Conservation (phyloP, 2,888 invertebrate species). For the Mamestra brassicae region DNA sequence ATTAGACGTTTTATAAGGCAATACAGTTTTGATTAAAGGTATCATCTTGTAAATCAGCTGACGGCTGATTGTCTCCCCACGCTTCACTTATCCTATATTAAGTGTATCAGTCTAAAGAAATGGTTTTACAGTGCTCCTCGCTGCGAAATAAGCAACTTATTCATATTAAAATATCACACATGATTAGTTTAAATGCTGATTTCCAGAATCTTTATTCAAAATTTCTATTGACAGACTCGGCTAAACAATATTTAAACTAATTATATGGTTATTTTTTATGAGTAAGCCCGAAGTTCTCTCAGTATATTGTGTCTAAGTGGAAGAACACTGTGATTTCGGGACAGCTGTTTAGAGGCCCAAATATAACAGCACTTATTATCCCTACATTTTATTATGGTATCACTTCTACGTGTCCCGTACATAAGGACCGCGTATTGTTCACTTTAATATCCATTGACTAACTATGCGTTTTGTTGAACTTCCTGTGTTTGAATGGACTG, state of each 20-base stretch:
- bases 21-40: background rate
- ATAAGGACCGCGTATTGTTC: background rate
- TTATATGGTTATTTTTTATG: too few species aligned
- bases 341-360: background rate
- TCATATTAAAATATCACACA: too few species aligned
- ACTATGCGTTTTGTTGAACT: conserved; percentile 3
- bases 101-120: background rate
- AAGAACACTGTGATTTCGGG: background rate
- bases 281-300: background rate
- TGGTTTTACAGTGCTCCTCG: background rate
- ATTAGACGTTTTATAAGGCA: background rate
- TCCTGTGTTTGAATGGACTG: conserved; percentile 11
- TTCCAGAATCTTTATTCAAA: too few species aligned
- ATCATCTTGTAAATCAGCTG: conserved; percentile 12
- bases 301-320: background rate
- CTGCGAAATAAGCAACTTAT: background rate
- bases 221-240: too few species aligned
- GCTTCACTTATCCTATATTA: background rate
- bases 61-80: conserved; percentile 17
- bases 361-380: background rate
- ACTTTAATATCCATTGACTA: conserved; percentile 17
- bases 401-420: background rate
- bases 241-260: too few species aligned
- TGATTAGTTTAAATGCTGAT: too few species aligned
- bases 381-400: background rate